Percentiles rank a stretch among this genome's conserved stretches.
These are phyloP conservation scores for Cynopterus brachyotis DNA, from an alignment of 2,113 vertebrate genomes.

Conservation along the genomic window DNA sequence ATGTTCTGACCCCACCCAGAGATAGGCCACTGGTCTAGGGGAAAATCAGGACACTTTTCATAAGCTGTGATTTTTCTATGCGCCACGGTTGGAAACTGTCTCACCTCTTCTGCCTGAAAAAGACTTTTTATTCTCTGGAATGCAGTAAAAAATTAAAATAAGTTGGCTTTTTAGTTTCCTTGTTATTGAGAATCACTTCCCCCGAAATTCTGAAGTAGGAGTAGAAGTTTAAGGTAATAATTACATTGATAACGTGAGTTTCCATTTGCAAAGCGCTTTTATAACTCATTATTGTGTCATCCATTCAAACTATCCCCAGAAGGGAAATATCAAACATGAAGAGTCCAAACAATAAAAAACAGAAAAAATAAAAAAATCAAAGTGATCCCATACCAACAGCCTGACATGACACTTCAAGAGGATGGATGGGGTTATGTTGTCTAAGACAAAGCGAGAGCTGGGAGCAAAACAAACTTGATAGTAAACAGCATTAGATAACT, in stretches of 20 bases:
- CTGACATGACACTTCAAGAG: background rate
- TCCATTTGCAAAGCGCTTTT: background rate
- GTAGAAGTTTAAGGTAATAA: background rate
- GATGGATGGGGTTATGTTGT: background rate
- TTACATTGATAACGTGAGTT: background rate
- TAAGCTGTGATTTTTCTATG: background rate
- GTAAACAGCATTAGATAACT: background rate
- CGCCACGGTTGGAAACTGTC: background rate
- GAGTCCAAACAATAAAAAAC: background rate
- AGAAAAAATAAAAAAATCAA: background rate
- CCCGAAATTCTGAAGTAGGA: background rate
- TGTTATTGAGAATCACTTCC: background rate
- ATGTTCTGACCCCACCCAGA: background rate
- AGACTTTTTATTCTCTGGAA: background rate
- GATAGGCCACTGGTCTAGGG: background rate
- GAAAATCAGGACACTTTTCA: background rate
- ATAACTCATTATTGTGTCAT: background rate
- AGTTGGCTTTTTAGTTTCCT: background rate
- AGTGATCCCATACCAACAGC: background rate
- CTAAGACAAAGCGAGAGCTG: background rate
- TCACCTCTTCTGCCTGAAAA: background rate
- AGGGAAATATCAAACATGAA: background rate
- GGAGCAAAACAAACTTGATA: background rate
- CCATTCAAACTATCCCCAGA: background rate
- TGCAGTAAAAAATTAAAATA: background rate